Percentiles rank a stretch among this genome's conserved stretches.
Evolutionary conservation across 1,140 invertebrate genomes (phyloP).

Genomic region (Papilio xuthus): DNA sequence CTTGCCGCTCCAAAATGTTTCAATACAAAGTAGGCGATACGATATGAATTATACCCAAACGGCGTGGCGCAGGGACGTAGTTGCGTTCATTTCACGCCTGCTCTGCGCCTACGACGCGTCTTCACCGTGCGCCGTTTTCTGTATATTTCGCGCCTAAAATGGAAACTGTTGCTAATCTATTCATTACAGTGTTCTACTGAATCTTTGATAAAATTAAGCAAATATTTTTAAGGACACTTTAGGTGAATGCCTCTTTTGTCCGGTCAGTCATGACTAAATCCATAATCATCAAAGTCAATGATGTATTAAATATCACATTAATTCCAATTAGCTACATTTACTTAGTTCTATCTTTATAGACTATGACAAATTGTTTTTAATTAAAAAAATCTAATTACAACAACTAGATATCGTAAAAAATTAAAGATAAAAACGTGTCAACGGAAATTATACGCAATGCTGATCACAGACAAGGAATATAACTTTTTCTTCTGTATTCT

Average conservation of each 20-base stretch:
- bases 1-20: too few relatives aligned
- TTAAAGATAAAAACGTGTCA: background rate
- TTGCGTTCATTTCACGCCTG: too few relatives aligned
- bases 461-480: background rate
- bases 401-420: background rate
- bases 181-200: too few relatives aligned
- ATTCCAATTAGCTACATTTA: background rate
- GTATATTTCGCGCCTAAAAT: too few relatives aligned
- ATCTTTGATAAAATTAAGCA: too few relatives aligned
- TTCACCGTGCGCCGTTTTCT: too few relatives aligned
- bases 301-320: background rate
- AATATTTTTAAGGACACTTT: background rate
- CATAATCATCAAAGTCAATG: background rate
- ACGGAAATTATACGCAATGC: background rate
- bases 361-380: slow-evolving; percentile 21
- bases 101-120: too few relatives aligned
- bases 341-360: background rate
- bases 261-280: background rate
- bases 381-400: slow-evolving; percentile 39
- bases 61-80: too few relatives aligned
- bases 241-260: background rate
- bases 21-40: too few relatives aligned
- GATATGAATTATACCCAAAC: too few relatives aligned
- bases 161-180: too few relatives aligned
- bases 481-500: background rate